Evolutionary conservation across 2,888 invertebrate species (phyloP).

Genomic region (Nysson spinosus): DNA sequence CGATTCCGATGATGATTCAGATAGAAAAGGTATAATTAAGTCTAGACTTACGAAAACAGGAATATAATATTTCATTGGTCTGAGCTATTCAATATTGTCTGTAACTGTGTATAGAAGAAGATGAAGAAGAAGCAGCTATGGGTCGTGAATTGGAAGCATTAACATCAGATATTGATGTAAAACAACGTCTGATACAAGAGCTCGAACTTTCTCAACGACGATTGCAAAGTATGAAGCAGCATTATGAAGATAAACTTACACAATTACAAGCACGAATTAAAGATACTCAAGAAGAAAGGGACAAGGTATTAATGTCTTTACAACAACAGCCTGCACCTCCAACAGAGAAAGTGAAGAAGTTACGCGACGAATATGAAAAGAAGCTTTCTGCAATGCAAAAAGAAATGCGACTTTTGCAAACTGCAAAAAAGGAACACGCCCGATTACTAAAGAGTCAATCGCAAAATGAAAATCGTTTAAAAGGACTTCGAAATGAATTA

Average conservation of each 20-base stretch:
- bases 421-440: conserved; percentile 93
- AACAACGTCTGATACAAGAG: conserved; percentile 95
- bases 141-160: conserved; percentile 92
- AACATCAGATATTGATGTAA: conserved; percentile 95
- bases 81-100: not conserved
- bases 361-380: conserved; percentile 93
- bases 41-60: not conserved
- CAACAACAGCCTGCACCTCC: conserved; percentile 80
- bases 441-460: conserved; percentile 89
- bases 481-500: conserved; percentile 85
- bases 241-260: conserved; percentile 94
- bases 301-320: conserved; percentile 87
- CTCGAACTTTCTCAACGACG: conserved; percentile 92
- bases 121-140: conserved; percentile 80
- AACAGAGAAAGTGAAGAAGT: conserved; percentile 86
- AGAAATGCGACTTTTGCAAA: conserved; percentile 90
- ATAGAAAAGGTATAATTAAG: conserved; percentile 80
- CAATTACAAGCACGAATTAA: conserved; percentile 90
- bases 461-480: conserved; percentile 86
- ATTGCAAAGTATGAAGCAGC: conserved; percentile 89
- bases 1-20: conserved; percentile 80
- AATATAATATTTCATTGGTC: not conserved
- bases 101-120: conserved; percentile 70
- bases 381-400: conserved; percentile 90
- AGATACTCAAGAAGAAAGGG: conserved; percentile 93